A percentile compares a stretch with the other conserved stretches of the same genome.
These are phyloP conservation scores for Agonopterix arenella DNA, from an alignment of 2,888 invertebrate genomes.

Conservation along the genomic window DNA sequence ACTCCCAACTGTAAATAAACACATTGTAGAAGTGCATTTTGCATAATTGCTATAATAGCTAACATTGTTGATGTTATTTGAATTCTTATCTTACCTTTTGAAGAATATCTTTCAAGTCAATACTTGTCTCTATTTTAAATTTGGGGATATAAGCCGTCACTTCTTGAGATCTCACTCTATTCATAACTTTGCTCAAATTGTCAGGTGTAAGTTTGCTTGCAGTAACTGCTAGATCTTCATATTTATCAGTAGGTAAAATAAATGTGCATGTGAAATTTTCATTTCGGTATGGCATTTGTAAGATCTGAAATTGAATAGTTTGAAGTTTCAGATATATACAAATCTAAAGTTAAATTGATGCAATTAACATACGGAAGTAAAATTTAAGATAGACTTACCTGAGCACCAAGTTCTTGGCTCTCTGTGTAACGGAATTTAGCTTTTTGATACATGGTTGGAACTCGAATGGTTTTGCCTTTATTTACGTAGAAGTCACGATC, in stretches of 20 bases:
- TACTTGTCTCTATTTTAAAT: constrained; percentile 16
- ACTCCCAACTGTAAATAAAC: constrained; percentile 16
- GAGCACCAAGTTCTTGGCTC: constrained; percentile 42
- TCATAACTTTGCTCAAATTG: background rate
- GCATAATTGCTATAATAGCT: background rate
- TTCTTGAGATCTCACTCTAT: background rate
- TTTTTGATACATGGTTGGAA: constrained; percentile 81
- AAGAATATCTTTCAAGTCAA: constrained; percentile 16
- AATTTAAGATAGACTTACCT: constrained; percentile 26
- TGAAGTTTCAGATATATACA: constrained; percentile 4
- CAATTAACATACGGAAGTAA: too few relatives aligned
- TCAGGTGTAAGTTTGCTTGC: background rate
- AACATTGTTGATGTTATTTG: background rate
- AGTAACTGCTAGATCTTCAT: constrained; percentile 39
- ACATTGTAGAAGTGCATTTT: background rate
- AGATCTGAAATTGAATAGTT: constrained; percentile 48
- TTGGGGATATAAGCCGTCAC: constrained; percentile 13
- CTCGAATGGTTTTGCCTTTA: constrained; percentile 68
- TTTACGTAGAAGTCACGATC: constrained; percentile 80
- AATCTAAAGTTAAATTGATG: background rate
- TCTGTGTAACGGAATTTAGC: constrained; percentile 54
- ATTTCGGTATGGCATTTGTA: constrained; percentile 85
- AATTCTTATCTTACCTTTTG: constrained; percentile 12
- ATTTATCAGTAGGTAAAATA: constrained; percentile 84
- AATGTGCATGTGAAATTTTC: constrained; percentile 70